A percentile compares a stretch with the other conserved stretches of the same genome.
These are phyloP conservation scores for Arrhopalites spinosus DNA, from an alignment of 2,888 invertebrate species.

Conservation along the genomic window DNA sequence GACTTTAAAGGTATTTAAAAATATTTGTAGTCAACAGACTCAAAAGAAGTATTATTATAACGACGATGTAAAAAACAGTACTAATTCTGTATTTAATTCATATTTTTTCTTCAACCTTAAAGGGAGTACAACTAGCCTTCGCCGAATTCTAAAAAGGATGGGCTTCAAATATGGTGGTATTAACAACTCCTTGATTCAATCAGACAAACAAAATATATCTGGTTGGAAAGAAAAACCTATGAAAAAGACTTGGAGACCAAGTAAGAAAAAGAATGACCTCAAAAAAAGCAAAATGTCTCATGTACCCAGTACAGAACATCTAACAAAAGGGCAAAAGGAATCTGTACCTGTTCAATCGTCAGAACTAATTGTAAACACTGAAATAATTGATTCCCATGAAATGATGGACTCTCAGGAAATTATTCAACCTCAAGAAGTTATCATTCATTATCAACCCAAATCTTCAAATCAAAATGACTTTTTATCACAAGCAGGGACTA, in stretches of 20 bases:
- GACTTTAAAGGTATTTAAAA: constrained; percentile 52
- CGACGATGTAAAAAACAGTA: too few relatives aligned
- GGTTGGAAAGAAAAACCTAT: constrained; percentile 35
- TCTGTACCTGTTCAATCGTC: not conserved
- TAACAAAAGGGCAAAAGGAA: not conserved
- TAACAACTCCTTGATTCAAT: constrained; percentile 29
- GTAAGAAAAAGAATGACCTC: not conserved
- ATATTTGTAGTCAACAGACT: too few relatives aligned
- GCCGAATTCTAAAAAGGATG: constrained; percentile 52
- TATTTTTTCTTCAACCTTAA: too few relatives aligned
- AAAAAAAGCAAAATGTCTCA: not conserved
- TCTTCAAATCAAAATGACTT: constrained; percentile 3
- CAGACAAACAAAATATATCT: constrained; percentile 22
- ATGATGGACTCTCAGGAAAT: constrained; percentile 2
- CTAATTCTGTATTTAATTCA: too few relatives aligned
- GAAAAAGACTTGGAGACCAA: constrained; percentile 19
- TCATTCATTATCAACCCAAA: constrained; percentile 29
- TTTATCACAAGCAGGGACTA: not conserved
- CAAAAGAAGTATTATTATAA: too few relatives aligned
- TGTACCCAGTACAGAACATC: not conserved
- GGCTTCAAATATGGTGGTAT: constrained; percentile 46
- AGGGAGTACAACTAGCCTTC: constrained; percentile 52
- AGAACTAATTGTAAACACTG: not conserved
- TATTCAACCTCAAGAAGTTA: constrained; percentile 32
- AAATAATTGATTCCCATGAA: constrained; percentile 18